Evolutionary conservation across 2,113 vertebrate genomes (phyloP), one percentile per base, ranked within the genome.

Genomic region (Phyllostomus discolor): DNA sequence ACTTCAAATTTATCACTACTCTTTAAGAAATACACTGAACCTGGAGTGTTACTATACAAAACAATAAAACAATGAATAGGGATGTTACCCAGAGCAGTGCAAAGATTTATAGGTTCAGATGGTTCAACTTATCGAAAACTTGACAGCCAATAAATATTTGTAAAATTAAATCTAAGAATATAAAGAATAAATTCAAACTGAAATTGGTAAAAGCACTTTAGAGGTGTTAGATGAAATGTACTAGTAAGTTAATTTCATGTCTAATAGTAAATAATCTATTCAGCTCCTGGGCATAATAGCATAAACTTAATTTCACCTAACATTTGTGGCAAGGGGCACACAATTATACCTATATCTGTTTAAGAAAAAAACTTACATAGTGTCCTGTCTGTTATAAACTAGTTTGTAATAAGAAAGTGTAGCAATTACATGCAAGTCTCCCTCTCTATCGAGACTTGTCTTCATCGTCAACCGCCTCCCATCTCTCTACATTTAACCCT

Each of bases 91-190:
- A 89, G 54, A 54, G 38, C 28, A 76, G 35, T 33, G 59, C 19
- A 78, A 90, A 82, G 35, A 93, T 62, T 88, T 73, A 14, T 57
- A 75, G 69, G 88, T 93, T 73, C 85, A 85, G 67, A 64, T 64
- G 20, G 72, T 26, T 96, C 50, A 81, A 64, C 31, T 81, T 87
- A 88, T 24, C 62, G 62, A 90, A 87, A 52, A 94, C 79, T 4
- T 78, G 26, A 7, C n/a, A 70, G 41, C 38, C 54, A 73, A 79
- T 78, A 92, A 91, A 82, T 92, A 94, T 38, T 50, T 90, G 19
- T 90, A 96, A 54, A 95, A 85, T 91, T 88, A 69, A 93, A 84
- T 91, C 54, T n/a, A n/a, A n/a, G n/a, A 84, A 59, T 38, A 31
- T 85, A 82, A 92, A 86, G 10, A 92, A 76, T 38, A 66, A 57